Evolutionary conservation across 1,140 invertebrate genomes (phyloP).

Genomic region (Oscheius sp.): DNA sequence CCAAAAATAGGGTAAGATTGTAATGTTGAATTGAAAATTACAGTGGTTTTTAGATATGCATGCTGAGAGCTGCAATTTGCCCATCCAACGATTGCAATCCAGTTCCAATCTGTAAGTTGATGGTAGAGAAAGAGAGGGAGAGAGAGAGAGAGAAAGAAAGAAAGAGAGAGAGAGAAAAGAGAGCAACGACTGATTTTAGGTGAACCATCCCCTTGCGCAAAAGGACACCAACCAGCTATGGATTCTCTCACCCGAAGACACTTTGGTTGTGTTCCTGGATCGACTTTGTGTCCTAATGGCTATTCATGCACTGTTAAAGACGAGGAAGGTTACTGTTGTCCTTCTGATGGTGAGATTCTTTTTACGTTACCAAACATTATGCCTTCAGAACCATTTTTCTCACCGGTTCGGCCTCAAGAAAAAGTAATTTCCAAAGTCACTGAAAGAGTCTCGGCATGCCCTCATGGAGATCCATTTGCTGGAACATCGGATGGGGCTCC

Average conservation of each 20-base stretch:
- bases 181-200: too few species aligned
- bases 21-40: slow-evolving; percentile 23
- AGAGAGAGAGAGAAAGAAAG: too few species aligned
- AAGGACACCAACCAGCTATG: slow-evolving; percentile 36
- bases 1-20: slow-evolving; percentile 21
- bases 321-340: slow-evolving; percentile 47
- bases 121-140: too few species aligned
- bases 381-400: neutral
- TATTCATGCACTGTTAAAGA: slow-evolving; percentile 43
- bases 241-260: slow-evolving; percentile 41
- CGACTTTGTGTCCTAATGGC: slow-evolving; percentile 36
- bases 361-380: slow-evolving; percentile 23
- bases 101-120: slow-evolving; percentile 48
- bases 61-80: slow-evolving; percentile 23
- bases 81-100: slow-evolving; percentile 45
- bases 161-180: too few species aligned
- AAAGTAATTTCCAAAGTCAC: neutral
- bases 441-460: slow-evolving; percentile 9
- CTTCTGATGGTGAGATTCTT: slow-evolving; percentile 33
- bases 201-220: slow-evolving; percentile 34
- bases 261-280: slow-evolving; percentile 30
- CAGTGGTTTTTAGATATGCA: slow-evolving; percentile 40
- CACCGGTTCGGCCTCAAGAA: neutral
- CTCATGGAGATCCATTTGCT: slow-evolving; percentile 45
- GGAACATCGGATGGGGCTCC: slow-evolving; percentile 36